Evolutionary conservation across 2,888 invertebrate species (phyloP).

Genomic region (Taphrorychus bicolor): DNA sequence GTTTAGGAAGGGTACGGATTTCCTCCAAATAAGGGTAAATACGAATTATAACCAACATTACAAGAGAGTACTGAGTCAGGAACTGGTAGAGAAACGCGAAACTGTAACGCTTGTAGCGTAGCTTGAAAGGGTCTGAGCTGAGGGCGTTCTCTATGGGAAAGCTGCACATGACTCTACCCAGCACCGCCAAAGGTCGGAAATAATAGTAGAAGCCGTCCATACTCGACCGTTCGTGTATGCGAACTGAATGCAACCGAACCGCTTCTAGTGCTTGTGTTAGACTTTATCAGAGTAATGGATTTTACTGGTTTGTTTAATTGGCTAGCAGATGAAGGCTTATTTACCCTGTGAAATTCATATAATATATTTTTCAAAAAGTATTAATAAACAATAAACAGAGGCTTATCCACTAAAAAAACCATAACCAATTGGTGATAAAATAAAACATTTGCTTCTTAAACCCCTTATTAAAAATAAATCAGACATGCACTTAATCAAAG

Average conservation of each 20-base stretch:
- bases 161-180: conserved; percentile 44
- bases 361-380: too few species aligned
- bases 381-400: too few species aligned
- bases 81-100: conserved; percentile 21
- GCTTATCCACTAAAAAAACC: too few species aligned
- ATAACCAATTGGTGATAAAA: neutral
- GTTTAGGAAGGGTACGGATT: neutral
- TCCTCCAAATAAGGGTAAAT: too few species aligned
- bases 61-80: conserved; percentile 35
- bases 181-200: conserved; percentile 45
- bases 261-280: neutral
- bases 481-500: neutral
- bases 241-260: neutral
- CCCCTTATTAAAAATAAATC: neutral
- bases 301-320: too few species aligned
- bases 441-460: neutral
- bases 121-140: conserved; percentile 26
- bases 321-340: too few species aligned
- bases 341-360: too few species aligned
- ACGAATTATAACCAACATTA: neutral
- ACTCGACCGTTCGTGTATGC: neutral
- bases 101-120: conserved; percentile 41
- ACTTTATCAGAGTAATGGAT: neutral
- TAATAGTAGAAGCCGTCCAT: conserved; percentile 44
- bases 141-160: conserved; percentile 46